These are phyloP conservation scores for Amblyopsis hoosieri DNA, from an alignment of 2,797 vertebrate species.

Conservation along the genomic window DNA sequence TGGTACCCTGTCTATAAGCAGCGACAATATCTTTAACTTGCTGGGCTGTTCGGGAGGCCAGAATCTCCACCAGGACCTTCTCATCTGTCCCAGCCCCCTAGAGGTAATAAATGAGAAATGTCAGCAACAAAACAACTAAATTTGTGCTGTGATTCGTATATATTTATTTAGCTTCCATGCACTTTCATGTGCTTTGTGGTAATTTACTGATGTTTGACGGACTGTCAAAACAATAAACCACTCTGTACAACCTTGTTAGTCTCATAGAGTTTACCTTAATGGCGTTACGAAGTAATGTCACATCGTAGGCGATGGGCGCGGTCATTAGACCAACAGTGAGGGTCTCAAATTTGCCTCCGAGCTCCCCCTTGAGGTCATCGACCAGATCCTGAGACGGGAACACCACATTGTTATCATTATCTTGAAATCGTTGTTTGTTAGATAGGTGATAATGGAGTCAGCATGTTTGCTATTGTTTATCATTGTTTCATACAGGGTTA, in stretches of 20 bases:
- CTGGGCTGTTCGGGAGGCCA: constrained; percentile 86
- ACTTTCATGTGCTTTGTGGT: background rate
- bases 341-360: constrained; percentile 90
- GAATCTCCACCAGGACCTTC: constrained; percentile 90
- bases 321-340: constrained; percentile 89
- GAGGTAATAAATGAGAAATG: constrained; percentile 19
- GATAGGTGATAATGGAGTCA: no score
- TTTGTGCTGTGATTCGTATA: no score
- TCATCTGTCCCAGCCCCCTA: constrained; percentile 94
- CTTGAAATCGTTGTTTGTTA: background rate
- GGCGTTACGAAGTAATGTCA: constrained; percentile 83
- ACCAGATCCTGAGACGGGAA: constrained; percentile 83
- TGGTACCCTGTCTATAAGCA: constrained; percentile 85
- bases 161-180: background rate
- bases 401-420: background rate
- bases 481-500: no score
- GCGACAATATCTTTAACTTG: constrained; percentile 85
- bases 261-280: constrained; percentile 82
- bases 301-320: constrained; percentile 81
- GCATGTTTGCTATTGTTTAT: no score
- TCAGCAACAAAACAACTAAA: background rate
- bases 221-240: background rate
- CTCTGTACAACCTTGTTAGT: background rate
- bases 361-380: constrained; percentile 87
- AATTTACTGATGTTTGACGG: background rate